phyloP scores from a whole-genome alignment of 2,113 vertebrate genomes.

The Delphinus delphis region DNA sequence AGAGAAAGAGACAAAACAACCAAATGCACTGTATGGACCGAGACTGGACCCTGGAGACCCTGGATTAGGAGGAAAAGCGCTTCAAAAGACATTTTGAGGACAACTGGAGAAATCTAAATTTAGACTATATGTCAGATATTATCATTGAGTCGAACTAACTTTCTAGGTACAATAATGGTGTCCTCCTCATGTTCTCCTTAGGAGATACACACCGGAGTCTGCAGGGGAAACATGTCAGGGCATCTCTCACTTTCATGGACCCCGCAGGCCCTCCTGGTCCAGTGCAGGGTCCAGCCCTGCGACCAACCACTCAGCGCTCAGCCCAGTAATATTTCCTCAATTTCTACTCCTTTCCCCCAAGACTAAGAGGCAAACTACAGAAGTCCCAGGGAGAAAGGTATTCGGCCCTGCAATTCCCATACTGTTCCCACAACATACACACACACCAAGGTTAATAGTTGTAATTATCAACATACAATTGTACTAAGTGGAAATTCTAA shows the following conservation, averaged over 20 bases:
- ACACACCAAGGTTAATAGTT: neutral
- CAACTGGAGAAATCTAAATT: neutral
- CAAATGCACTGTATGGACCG: neutral
- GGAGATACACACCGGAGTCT: neutral
- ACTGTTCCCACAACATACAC: neutral
- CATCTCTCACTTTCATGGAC: neutral
- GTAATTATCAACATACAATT: neutral
- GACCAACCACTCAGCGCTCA: neutral
- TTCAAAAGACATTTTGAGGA: neutral
- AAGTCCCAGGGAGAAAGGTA: neutral
- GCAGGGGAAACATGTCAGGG: neutral
- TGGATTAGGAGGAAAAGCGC: neutral
- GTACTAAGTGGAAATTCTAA: neutral
- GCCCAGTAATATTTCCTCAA: neutral
- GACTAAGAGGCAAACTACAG: neutral
- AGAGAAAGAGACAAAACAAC: neutral
- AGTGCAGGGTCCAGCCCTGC: neutral
- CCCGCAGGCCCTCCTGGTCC: fast-evolving
- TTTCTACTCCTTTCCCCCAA: neutral
- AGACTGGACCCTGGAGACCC: neutral
- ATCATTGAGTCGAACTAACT: neutral
- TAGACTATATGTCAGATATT: neutral
- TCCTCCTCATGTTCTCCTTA: neutral
- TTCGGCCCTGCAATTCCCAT: neutral
- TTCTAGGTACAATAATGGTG: neutral